A percentile compares a stretch with the other conserved stretches of the same genome.
These are phyloP conservation scores for Petroica traversi DNA, from an alignment of 2,113 vertebrate genomes.

Conservation along the genomic window DNA sequence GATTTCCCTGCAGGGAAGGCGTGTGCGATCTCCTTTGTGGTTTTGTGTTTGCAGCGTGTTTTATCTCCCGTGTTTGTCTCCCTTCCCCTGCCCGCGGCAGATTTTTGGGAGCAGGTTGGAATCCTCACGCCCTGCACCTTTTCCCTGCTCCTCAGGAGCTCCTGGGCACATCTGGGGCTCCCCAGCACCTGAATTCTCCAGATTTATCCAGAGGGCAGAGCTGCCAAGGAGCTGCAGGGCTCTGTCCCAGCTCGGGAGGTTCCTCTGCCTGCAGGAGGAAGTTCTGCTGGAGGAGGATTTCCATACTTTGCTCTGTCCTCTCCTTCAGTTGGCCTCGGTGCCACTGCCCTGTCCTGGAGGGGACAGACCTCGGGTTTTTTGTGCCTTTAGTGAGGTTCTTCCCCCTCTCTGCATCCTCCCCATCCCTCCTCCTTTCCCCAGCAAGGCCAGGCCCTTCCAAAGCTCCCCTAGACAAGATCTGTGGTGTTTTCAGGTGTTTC, in stretches of 20 bases:
- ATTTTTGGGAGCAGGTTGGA: background rate
- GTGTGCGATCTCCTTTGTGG: background rate
- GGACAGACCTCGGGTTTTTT: background rate
- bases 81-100: background rate
- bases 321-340: background rate
- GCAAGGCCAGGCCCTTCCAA: background rate
- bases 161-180: background rate
- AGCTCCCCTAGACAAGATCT: rapidly evolving
- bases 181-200: background rate
- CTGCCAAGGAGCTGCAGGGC: too few species aligned
- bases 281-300: background rate
- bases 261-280: background rate
- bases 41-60: background rate
- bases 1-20: background rate
- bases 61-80: background rate
- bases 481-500: too few species aligned
- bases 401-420: background rate
- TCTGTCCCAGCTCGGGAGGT: background rate
- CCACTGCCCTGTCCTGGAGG: background rate
- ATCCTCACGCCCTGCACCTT: too few species aligned
- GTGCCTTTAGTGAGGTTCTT: background rate
- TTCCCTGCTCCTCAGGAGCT: background rate
- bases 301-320: background rate
- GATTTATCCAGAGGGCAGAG: background rate
- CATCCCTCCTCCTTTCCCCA: background rate